Conservation (phyloP, 2,797 vertebrate species). For the Lacerta bilineata region DNA sequence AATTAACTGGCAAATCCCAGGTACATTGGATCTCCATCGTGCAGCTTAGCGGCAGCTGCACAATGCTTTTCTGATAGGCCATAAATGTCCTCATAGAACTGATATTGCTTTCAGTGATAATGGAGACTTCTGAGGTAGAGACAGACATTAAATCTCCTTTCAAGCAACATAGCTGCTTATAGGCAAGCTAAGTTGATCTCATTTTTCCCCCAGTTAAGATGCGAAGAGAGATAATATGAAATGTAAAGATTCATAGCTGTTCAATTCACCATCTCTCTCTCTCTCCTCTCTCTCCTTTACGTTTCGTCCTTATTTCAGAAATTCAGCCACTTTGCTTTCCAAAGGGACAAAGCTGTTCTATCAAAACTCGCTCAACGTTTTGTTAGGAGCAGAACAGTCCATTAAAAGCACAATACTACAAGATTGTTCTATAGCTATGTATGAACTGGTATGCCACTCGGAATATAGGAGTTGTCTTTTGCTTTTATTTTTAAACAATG, state of each 20-base stretch:
- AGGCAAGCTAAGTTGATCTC: conserved; percentile 40
- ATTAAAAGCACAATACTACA: conserved; percentile 23
- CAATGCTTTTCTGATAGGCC: not conserved
- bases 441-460: not conserved
- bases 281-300: not conserved
- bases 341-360: not conserved
- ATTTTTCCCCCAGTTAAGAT: not conserved
- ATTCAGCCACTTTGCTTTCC: not conserved
- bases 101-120: conserved; percentile 25
- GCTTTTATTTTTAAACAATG: no score
- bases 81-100: conserved; percentile 17
- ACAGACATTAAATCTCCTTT: conserved; percentile 28
- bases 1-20: conserved; percentile 55
- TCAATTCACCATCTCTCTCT: not conserved
- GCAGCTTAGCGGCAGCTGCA: conserved; percentile 35
- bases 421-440: conserved; percentile 3
- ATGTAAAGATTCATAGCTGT: not conserved
- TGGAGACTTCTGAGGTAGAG: conserved; percentile 4
- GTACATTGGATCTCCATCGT: not conserved
- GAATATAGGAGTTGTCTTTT: not conserved
- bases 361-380: not conserved
- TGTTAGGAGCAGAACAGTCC: not conserved
- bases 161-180: conserved; percentile 10
- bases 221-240: conserved; percentile 10
- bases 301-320: conserved; percentile 8